Percentiles rank a stretch among this genome's conserved stretches.
Evolutionary conservation across 2,113 vertebrate species (phyloP).

Genomic region (Lates calcarifer): DNA sequence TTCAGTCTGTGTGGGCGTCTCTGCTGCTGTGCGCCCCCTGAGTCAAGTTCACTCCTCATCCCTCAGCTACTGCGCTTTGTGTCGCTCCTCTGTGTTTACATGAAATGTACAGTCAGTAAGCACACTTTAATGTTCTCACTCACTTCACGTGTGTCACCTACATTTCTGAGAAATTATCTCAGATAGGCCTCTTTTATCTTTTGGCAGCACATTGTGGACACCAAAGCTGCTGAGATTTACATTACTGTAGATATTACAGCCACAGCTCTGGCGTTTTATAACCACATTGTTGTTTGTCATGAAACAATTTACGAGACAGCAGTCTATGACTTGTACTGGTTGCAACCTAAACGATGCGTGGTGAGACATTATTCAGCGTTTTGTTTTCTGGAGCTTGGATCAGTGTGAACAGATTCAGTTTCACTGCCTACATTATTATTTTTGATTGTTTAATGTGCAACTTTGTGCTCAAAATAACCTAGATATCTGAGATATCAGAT

Average conservation of each 20-base stretch:
- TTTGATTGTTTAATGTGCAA: constrained; percentile 3
- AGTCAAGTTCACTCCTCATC: constrained; percentile 15
- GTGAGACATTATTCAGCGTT: neutral
- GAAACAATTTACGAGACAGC: neutral
- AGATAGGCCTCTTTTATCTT: neutral
- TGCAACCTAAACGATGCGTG: neutral
- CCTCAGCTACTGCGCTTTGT: neutral
- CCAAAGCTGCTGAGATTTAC: neutral
- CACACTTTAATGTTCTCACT: neutral
- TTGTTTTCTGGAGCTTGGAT: constrained; percentile 9
- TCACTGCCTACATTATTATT: neutral
- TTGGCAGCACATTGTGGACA: neutral
- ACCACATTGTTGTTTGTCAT: neutral
- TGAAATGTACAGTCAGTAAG: neutral
- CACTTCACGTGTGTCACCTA: constrained; percentile 19
- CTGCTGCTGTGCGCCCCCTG: constrained; percentile 26
- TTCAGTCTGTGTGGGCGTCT: constrained; percentile 58
- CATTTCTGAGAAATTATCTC: neutral
- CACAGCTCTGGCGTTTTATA: neutral
- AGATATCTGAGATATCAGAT: constrained; percentile 37
- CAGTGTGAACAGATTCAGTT: constrained; percentile 43
- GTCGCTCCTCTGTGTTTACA: constrained; percentile 9
- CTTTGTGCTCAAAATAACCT: constrained; percentile 48
- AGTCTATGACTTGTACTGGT: neutral
- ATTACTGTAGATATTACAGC: neutral